A percentile compares a stretch with the other conserved stretches of the same genome.
phyloP scores from a whole-genome alignment of 2,888 invertebrate species.

The Tuberolachnus salignus region DNA sequence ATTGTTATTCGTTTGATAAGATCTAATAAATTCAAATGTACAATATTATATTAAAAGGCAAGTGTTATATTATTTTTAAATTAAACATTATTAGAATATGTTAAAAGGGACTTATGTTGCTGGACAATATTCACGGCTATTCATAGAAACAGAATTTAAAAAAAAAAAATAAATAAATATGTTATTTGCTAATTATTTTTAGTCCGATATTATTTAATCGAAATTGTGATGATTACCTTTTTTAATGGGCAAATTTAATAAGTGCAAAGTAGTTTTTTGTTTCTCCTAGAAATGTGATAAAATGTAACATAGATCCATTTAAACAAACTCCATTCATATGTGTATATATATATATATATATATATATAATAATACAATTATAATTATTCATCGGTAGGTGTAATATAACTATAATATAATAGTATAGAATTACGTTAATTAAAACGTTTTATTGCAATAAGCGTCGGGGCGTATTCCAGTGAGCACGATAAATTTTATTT shows the following conservation, averaged over 20 bases:
- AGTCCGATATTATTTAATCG: too few species aligned
- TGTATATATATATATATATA: too few species aligned
- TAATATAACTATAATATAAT: too few species aligned
- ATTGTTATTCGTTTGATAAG: constrained; percentile 1
- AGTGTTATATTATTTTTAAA: neutral
- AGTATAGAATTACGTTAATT: too few species aligned
- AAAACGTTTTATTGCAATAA: too few species aligned
- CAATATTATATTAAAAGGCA: neutral
- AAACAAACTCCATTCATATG: neutral
- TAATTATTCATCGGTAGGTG: too few species aligned
- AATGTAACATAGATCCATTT: neutral
- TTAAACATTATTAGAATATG: neutral
- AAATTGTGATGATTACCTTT: neutral
- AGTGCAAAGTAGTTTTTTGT: neutral
- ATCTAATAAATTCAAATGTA: neutral
- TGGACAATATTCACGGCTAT: neutral
- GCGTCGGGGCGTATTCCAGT: too few species aligned
- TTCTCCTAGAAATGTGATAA: neutral
- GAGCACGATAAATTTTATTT: too few species aligned
- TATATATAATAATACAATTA: too few species aligned
- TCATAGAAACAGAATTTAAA: constrained; percentile 1
- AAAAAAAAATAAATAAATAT: neutral
- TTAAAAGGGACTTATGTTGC: neutral
- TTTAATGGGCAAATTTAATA: neutral
- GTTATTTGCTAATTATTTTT: neutral